Conservation (phyloP, 2,797 vertebrate species). For the Phrynocephalus forsythii region DNA sequence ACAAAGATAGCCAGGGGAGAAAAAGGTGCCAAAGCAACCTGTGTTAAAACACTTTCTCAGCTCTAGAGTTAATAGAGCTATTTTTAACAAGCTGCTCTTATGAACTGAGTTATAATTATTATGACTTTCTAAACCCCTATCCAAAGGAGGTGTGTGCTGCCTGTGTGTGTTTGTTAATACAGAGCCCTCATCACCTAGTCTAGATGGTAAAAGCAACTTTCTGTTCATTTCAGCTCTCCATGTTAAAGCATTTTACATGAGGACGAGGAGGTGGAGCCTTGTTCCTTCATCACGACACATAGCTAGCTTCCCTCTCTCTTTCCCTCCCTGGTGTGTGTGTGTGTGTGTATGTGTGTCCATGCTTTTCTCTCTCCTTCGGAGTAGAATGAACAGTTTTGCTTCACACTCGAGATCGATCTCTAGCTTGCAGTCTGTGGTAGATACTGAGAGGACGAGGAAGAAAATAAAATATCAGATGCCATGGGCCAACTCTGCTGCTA, state of each 20-base stretch:
- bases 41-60: rapidly evolving
- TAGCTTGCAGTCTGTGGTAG: conserved; percentile 57
- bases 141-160: background rate
- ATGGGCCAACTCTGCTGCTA: conserved; percentile 99
- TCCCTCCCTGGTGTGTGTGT: conserved; percentile 39
- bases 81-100: conserved; percentile 1
- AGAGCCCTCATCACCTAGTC: conserved; percentile 9
- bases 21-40: background rate
- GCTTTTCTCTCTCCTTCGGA: conserved; percentile 24
- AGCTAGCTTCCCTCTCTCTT: conserved; percentile 58
- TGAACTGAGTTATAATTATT: background rate
- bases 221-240: conserved; percentile 61
- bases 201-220: conserved; percentile 50
- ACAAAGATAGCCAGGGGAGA: background rate
- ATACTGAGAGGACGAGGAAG: conserved; percentile 53
- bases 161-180: background rate
- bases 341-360: background rate
- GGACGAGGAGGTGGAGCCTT: conserved; percentile 77
- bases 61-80: background rate
- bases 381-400: conserved; percentile 59
- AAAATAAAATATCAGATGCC: conserved; percentile 69
- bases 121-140: background rate
- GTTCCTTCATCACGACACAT: conserved; percentile 62
- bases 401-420: conserved; percentile 30
- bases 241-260: conserved; percentile 75